Conservation (phyloP, 2,113 vertebrate species). For the Tragelaphus imberbis region DNA sequence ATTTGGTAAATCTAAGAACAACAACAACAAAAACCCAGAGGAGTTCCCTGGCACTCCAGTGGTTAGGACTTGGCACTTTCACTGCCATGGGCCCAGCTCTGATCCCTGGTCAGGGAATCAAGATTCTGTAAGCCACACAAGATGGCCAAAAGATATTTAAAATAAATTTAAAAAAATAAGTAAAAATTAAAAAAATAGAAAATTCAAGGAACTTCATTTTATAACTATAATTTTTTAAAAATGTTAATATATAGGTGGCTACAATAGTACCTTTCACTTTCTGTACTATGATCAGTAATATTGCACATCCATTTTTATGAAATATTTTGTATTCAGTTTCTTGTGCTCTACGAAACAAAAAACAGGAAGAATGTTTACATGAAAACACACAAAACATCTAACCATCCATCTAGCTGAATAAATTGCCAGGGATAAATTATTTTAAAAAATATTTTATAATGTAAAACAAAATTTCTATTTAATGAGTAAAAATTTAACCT, state of each 20-base stretch:
- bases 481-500: conserved; percentile 48
- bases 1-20: not conserved
- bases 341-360: conserved; percentile 69
- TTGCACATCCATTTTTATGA: conserved; percentile 59
- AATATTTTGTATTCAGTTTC: conserved; percentile 68
- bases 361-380: conserved; percentile 67
- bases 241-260: conserved; percentile 22
- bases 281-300: conserved; percentile 62
- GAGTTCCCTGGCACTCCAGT: not conserved
- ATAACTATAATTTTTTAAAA: not conserved
- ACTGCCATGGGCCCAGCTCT: not conserved
- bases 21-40: not conserved
- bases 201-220: conserved; percentile 32
- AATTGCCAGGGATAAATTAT: conserved; percentile 40
- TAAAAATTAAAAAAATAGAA: not conserved
- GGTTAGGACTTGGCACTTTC: not conserved
- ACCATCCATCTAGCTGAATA: conserved; percentile 30
- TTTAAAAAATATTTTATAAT: conserved; percentile 10
- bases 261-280: conserved; percentile 59
- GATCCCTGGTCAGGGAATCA: not conserved
- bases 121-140: not conserved
- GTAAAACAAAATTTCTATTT: conserved; percentile 26
- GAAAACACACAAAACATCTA: conserved; percentile 52
- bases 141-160: not conserved
- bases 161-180: not conserved